phyloP scores from a whole-genome alignment of 2,797 vertebrate genomes.

The Sebastes oblongus region DNA sequence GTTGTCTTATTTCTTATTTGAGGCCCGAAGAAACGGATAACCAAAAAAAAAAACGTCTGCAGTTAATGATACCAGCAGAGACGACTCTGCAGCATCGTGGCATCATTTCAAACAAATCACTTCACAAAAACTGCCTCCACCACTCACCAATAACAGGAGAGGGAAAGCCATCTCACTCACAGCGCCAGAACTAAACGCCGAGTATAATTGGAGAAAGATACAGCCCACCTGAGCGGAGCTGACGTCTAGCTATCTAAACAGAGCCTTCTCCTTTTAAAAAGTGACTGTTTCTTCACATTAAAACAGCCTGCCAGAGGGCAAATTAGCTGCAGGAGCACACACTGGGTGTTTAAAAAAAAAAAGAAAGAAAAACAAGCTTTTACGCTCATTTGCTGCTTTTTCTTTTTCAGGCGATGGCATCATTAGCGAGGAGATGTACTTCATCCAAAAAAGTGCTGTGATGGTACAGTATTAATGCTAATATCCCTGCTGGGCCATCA shows the following conservation, averaged over 20 bases:
- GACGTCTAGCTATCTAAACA: background rate
- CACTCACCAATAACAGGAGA: background rate
- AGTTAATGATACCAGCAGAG: background rate
- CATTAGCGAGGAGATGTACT: slow-evolving; percentile 7
- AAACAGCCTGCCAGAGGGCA: background rate
- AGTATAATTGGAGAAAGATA: slow-evolving; percentile 8
- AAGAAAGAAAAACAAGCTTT: background rate
- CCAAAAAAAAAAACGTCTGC: background rate
- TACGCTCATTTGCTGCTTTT: background rate
- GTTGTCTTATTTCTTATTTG: background rate
- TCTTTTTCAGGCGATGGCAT: background rate
- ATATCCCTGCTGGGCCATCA: background rate
- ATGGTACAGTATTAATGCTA: slow-evolving; percentile 8
- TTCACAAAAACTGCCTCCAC: background rate
- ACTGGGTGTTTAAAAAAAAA: background rate
- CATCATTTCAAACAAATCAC: slow-evolving; percentile 8
- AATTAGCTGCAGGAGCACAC: slow-evolving; percentile 19
- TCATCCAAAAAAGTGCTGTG: slow-evolving; percentile 5
- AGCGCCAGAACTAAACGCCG: background rate
- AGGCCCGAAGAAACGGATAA: background rate
- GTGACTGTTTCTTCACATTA: background rate
- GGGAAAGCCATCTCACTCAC: background rate
- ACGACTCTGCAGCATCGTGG: background rate
- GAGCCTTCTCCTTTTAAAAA: background rate
- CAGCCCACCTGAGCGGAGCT: background rate